A percentile compares a stretch with the other conserved stretches of the same genome.
Evolutionary conservation across 2,797 vertebrate species (phyloP).

Genomic region (Alfaro cultratus): DNA sequence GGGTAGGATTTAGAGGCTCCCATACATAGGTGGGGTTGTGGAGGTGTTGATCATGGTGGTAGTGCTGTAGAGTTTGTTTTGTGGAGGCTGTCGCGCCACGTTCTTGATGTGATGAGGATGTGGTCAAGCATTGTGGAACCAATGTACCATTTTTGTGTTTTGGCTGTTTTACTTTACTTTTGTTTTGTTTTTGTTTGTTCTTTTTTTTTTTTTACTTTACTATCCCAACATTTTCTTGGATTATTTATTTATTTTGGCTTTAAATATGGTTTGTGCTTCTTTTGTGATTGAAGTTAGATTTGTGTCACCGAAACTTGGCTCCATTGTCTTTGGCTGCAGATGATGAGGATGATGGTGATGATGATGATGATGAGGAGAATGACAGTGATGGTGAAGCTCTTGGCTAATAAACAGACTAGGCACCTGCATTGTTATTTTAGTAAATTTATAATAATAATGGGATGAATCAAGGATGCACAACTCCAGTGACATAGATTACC

Average conservation of each 20-base stretch:
- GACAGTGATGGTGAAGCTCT: constrained; percentile 73
- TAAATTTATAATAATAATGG: constrained; percentile 12
- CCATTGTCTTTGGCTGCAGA: constrained; percentile 91
- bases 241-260: constrained; percentile 21
- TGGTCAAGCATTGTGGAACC: constrained; percentile 84
- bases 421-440: constrained; percentile 89
- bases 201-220: constrained; percentile 11
- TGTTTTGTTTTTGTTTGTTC: background rate
- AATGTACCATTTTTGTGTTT: constrained; percentile 49
- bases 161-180: constrained; percentile 35
- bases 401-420: constrained; percentile 84
- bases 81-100: constrained; percentile 59
- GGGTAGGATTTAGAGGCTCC: constrained; percentile 98
- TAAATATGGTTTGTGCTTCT: constrained; percentile 42
- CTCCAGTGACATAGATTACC: constrained; percentile 28
- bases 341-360: constrained; percentile 81
- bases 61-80: constrained; percentile 72
- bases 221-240: constrained; percentile 44
- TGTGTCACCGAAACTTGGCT: constrained; percentile 82
- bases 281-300: constrained; percentile 66
- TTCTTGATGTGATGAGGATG: constrained; percentile 89
- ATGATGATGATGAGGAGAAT: constrained; percentile 77
- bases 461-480: constrained; percentile 58
- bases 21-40: constrained; percentile 88
- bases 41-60: constrained; percentile 76